Evolutionary conservation across 2,888 invertebrate genomes (phyloP).

Genomic region (Pelosia muscerda): DNA sequence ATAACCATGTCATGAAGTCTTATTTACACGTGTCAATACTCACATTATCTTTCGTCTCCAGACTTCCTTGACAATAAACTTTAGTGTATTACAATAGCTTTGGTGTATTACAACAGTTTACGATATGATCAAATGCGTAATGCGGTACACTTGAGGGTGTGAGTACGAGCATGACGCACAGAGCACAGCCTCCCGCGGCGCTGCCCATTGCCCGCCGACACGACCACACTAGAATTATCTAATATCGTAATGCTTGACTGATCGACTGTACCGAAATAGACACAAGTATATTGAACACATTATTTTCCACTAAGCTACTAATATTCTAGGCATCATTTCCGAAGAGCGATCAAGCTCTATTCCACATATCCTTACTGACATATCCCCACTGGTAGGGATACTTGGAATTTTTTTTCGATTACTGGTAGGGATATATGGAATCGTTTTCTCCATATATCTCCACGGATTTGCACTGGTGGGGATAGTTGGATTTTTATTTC

Average conservation of each 20-base stretch:
- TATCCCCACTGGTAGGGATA: no score
- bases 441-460: no score
- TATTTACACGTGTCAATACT: not conserved
- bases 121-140: not conserved
- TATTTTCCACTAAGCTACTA: not conserved
- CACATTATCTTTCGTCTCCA: not conserved
- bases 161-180: slow-evolving; percentile 15
- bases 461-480: no score
- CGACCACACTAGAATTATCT: not conserved
- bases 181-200: slow-evolving; percentile 39
- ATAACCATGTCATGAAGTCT: no score
- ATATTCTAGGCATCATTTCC: not conserved
- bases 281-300: not conserved
- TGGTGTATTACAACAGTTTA: not conserved
- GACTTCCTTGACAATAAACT: not conserved
- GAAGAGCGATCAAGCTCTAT: no score
- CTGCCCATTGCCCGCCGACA: slow-evolving; percentile 17
- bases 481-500: no score
- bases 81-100: no score
- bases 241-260: not conserved
- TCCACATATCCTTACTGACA: no score
- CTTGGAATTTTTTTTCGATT: no score
- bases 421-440: no score
- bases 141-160: not conserved
- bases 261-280: not conserved